Evolutionary conservation across 2,888 invertebrate genomes (phyloP), one percentile per base, ranked within the genome.

Genomic region (Drosophila conformis): DNA sequence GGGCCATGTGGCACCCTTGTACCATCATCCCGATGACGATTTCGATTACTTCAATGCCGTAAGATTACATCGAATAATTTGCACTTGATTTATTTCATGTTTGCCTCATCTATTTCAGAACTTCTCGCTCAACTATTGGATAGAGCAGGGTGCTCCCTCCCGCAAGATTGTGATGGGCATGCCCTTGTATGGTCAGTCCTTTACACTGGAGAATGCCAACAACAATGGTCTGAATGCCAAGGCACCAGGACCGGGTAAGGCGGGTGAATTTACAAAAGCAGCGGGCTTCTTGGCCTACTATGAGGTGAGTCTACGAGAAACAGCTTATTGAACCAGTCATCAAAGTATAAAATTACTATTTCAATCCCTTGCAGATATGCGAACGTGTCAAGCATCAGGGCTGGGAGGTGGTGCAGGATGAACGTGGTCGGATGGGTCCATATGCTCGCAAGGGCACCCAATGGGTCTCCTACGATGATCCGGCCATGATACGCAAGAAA

Each of bases 401-500:
- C 2, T 97, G 97, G 97, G 96, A 95, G 5, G 95, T 97, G 0
- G 96, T 97, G 0, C 95, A 97, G 89, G 97, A 98, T 91, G 95
- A 96, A 1, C 93, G 95, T 58, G 94, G 95, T 18, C 94, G 97
- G 56, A 97, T 98, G 95, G 98, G 98, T 6, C 98, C 98, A 0
- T 98, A 96, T 84, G 97, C 98, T 0, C 96, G 96, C 90, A 96
- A 97, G 88, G 97, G 96, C 53, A 96, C 96, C 88, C 98, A 98
- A 91, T 98, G 98, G 98, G 97, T 98, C 27, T 96, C 97, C 3
- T 98, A 95, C 87, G 98, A 98, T 91, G 98, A 98, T 90, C 94
- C 94, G 11, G 95, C 95, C 38, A 97, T 96, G 93, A 96, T 98
- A 51, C 94, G 95, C 73, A 95, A 94, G 76, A 98, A 98, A 93